These are phyloP conservation scores for Strix aluco DNA, from an alignment of 2,113 vertebrate species.

Conservation along the genomic window DNA sequence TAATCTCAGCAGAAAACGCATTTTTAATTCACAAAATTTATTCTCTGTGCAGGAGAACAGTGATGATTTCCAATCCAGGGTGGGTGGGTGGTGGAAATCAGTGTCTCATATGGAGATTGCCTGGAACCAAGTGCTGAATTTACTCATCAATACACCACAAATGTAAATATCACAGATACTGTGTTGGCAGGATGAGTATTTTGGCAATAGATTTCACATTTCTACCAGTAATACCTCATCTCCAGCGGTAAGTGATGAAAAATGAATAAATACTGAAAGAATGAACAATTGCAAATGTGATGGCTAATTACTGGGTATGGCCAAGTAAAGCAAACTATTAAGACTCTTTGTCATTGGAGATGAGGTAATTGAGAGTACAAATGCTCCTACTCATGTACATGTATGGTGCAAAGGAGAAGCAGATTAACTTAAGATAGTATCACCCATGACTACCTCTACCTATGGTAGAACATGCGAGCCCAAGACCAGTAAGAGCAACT, in stretches of 20 bases:
- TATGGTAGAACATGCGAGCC: accelerated
- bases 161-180: neutral
- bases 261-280: neutral
- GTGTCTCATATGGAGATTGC: too few species aligned
- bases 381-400: neutral
- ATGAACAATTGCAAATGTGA: neutral
- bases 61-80: too few species aligned
- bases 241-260: neutral
- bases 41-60: too few species aligned
- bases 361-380: neutral
- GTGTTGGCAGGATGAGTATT: neutral
- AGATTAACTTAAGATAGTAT: neutral
- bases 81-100: too few species aligned
- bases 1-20: too few species aligned
- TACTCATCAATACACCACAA: neutral
- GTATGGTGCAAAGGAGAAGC: neutral
- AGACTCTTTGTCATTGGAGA: neutral
- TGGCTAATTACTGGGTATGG: neutral
- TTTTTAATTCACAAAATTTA: too few species aligned
- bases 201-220: neutral
- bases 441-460: neutral
- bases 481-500: neutral
- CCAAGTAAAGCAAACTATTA: neutral
- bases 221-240: neutral
- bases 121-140: too few species aligned